phyloP scores from a whole-genome alignment of 2,888 invertebrate genomes.

The Spicauda simplicius region DNA sequence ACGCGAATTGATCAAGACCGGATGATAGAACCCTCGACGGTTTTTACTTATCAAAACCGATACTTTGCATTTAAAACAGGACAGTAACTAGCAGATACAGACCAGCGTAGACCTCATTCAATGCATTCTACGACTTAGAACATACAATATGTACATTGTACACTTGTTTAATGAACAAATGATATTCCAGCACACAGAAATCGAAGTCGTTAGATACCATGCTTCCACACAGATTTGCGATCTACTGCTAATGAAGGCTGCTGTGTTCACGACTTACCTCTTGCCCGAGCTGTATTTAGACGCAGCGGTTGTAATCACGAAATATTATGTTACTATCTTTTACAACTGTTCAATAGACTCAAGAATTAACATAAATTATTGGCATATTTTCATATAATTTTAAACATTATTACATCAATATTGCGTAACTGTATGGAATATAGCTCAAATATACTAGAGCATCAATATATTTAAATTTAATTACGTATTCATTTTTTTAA shows the following conservation, averaged over 20 bases:
- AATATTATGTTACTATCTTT: conserved; percentile 50
- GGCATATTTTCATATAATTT: background rate
- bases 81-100: background rate
- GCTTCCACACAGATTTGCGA: conserved; percentile 47
- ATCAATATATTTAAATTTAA: no score
- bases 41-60: background rate
- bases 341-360: background rate
- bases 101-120: background rate
- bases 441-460: no score
- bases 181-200: conserved; percentile 43
- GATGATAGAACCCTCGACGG: no score
- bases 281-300: conserved; percentile 71
- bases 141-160: background rate
- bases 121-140: background rate
- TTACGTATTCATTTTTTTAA: no score
- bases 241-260: conserved; percentile 43
- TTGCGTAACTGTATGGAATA: no score
- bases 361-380: background rate
- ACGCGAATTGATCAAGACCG: no score
- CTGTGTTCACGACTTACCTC: conserved; percentile 63
- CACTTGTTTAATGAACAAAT: conserved; percentile 21
- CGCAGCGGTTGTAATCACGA: conserved; percentile 73
- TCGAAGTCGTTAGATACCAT: conserved; percentile 44
- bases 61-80: background rate
- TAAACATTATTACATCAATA: background rate